These are phyloP conservation scores for Argynnis bischoffii DNA, from an alignment of 2,888 invertebrate genomes.

Conservation along the genomic window DNA sequence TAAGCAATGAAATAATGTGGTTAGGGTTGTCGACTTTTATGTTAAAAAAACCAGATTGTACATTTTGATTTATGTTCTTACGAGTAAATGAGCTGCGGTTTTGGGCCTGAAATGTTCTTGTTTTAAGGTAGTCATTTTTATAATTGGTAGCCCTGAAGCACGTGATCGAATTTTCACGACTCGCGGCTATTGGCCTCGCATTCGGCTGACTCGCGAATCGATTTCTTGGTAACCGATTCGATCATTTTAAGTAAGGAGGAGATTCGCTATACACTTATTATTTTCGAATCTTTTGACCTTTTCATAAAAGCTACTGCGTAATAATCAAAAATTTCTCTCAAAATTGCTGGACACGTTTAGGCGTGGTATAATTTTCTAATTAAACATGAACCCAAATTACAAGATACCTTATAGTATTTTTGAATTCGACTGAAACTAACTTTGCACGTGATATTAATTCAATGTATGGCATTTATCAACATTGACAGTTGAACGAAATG, in stretches of 20 bases:
- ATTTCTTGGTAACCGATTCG: conserved; percentile 68
- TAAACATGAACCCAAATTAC: not conserved
- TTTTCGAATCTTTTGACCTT: conserved; percentile 32
- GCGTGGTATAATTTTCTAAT: not conserved
- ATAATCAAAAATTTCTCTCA: conserved; percentile 1
- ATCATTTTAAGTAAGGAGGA: conserved; percentile 56
- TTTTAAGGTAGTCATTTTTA: conserved; percentile 37
- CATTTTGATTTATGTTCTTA: conserved; percentile 37
- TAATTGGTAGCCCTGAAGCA: conserved; percentile 40
- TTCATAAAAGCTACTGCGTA: conserved; percentile 13
- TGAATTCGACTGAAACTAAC: conserved; percentile 62
- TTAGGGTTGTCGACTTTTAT: conserved; percentile 50
- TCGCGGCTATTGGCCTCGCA: conserved; percentile 59
- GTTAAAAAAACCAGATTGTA: conserved; percentile 28
- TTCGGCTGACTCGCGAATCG: conserved; percentile 64
- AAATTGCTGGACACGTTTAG: not conserved
- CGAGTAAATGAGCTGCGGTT: conserved; percentile 30
- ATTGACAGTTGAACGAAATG: conserved; percentile 78
- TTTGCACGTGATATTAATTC: conserved; percentile 62
- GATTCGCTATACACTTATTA: conserved; percentile 57
- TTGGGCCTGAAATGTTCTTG: conserved; percentile 31
- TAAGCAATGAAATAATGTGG: conserved; percentile 49
- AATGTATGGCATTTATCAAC: conserved; percentile 73
- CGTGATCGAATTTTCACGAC: conserved; percentile 62
- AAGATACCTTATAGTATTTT: not conserved